Base-by-base conservation (phyloP, 2,113 vertebrate genomes). In the Zosterops pallidus region DNA sequence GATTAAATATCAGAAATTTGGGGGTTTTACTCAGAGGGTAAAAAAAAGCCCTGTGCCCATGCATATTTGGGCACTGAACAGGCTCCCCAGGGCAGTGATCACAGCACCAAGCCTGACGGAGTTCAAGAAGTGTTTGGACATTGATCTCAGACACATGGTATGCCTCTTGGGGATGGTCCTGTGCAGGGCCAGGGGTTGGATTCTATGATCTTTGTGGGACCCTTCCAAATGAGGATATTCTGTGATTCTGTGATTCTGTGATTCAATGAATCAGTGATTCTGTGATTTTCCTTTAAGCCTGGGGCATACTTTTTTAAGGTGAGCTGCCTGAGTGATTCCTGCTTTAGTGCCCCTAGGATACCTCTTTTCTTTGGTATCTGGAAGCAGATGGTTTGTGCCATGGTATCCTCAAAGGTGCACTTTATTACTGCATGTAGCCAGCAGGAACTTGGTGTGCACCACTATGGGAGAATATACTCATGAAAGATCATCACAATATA, bases 31-130 rank as follows among this genome's bases (percentile, higher is more conserved):
- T 13, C 9, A 31, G 35, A 26, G 18, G 2, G 2, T 50, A 24
- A 64, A 64, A 64, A n/a, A 6, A 14, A 5, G 11, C 39, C 39
- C 39, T 39, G 39, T 18, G 19, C 14, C 18, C 0, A 0, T 42
- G 24, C 4, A 16, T 78, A 18, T 25, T 37, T 65, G 31, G 41
- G 35, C 25, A 14, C 21, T 71, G 50, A 35, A 26, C 25, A 23
- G 31, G 4, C 21, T 88, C 5, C 14, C 5, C 59, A 33, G 14
- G 9, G 37, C 31, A 50, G 37, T 19, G 12, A 22, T 44, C 50
- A 37, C 33, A 49, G 31, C 31, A 23, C 22, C 31, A 23, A 41
- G 18, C 18, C 21, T 65, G 57, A 5, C 22, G 46, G 23, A 67
- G 21, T 42, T 3, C 31, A 50, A 42, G 52, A 20, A 42, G 24